Percentiles rank a stretch among this genome's conserved stretches.
phyloP scores from a whole-genome alignment of 2,113 vertebrate species.

The Podilymbus podiceps region DNA sequence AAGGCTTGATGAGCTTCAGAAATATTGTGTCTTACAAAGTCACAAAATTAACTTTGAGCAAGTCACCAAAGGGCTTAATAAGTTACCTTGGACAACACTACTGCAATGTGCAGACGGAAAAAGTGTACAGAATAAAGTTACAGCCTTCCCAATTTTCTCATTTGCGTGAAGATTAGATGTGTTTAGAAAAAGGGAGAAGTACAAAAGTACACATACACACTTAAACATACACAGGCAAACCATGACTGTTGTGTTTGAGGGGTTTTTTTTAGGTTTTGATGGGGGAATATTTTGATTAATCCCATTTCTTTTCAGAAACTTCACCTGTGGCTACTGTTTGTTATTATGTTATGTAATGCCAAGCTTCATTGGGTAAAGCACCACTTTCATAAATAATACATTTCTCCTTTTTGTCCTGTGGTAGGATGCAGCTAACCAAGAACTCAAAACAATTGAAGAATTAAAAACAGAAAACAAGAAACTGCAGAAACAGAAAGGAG shows the following conservation, averaged over 20 bases:
- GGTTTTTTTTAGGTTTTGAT: not conserved
- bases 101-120: not conserved
- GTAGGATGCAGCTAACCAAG: conserved; percentile 84
- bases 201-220: not conserved
- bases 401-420: not conserved
- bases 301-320: not conserved
- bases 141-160: not conserved
- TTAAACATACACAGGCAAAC: not conserved
- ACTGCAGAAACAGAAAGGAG: conserved; percentile 91
- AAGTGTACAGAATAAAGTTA: not conserved
- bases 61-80: not conserved
- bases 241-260: not conserved
- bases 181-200: not conserved
- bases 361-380: not conserved
- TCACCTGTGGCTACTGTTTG: not conserved
- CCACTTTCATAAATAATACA: not conserved
- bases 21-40: rapidly evolving
- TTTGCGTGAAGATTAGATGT: not conserved
- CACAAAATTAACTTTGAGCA: not conserved
- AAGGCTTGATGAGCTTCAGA: not conserved
- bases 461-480: conserved; percentile 89
- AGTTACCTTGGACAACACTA: not conserved
- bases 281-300: not conserved
- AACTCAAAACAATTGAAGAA: conserved; percentile 84
- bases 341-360: not conserved